Base-by-base conservation (phyloP, 2,888 invertebrate species). In the Plagiodera versicolora region DNA sequence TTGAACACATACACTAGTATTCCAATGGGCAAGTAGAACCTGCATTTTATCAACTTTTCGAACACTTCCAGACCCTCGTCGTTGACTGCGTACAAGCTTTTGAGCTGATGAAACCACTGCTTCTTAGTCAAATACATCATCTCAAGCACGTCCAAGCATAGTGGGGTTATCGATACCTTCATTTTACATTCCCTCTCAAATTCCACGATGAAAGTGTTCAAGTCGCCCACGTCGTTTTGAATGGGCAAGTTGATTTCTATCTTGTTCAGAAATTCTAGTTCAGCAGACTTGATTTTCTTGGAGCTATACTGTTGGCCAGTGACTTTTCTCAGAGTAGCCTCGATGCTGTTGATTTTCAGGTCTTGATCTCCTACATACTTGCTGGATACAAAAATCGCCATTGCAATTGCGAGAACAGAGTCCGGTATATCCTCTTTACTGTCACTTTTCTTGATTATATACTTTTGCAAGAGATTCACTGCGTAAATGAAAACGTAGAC, bases 401-500 rank as follows among this genome's bases (percentile, higher is more conserved):
- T 69, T 2, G 69, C 61, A n/a, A 75, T 56, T 11, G 68, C 60
- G 8, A 77, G 64, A 11, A 72, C 64, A 24, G 72, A 70, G 60
- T 78, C 72, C 9, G 67, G 57, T 11, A 75, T 68, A 56, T 70
- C 63, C 48, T 67, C 61, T n/a, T 63, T 60, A 19, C 54, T 61
- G n/a, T 56, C 32, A 17, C 68, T 65, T 65, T 74, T 74, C 11
- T 59, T 60, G 20, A 60, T 49, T 16, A 76, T 69, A 56, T 77
- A 78, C 53, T 72, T 64, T 61, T 77, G 75, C 17, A 75, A 56
- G 14, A 77, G 65, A 39, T 77, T 76, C 0, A 74, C 68, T n/a
- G 71, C 64, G 66, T 72, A 72, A 30, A 76, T 68, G 58, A 78
- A 77, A 4, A 79, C 76, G 58, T 78, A 72, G 16, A 71, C 62